phyloP scores from a whole-genome alignment of 2,888 invertebrate genomes.

The Argyresthia goedartella region DNA sequence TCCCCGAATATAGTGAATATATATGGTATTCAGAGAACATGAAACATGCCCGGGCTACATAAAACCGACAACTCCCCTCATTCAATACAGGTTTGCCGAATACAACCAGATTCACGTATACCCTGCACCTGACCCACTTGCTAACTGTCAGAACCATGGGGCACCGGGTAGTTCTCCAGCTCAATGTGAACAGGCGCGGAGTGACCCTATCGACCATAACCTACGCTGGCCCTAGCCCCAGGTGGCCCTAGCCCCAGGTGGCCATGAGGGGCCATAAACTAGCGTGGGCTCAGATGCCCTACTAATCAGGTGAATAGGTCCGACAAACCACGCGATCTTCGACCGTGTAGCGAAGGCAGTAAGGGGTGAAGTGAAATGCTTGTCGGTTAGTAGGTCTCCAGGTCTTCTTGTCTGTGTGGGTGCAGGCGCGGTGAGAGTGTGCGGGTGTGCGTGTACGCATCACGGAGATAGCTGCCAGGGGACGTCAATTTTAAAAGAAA shows the following conservation, averaged over 20 bases:
- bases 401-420: constrained; percentile 46
- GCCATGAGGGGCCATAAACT: not conserved
- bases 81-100: not conserved
- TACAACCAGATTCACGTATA: not conserved
- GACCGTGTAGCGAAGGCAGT: constrained; percentile 21
- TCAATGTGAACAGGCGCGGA: not conserved
- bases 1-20: too few species aligned
- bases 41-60: too few species aligned
- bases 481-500: constrained; percentile 48
- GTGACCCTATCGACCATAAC: constrained; percentile 1
- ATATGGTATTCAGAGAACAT: too few species aligned
- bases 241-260: constrained; percentile 3
- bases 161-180: not conserved
- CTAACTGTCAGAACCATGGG: not conserved
- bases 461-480: constrained; percentile 59
- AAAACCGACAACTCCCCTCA: too few species aligned
- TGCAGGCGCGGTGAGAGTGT: constrained; percentile 24
- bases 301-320: constrained; percentile 38
- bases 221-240: constrained; percentile 1
- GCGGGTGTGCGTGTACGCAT: constrained; percentile 52
- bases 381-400: constrained; percentile 63
- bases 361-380: constrained; percentile 34
- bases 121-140: not conserved
- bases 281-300: not conserved
- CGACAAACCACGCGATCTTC: constrained; percentile 18